Conservation (phyloP, 2,888 invertebrate species). For the Diachrysia chrysitis region DNA sequence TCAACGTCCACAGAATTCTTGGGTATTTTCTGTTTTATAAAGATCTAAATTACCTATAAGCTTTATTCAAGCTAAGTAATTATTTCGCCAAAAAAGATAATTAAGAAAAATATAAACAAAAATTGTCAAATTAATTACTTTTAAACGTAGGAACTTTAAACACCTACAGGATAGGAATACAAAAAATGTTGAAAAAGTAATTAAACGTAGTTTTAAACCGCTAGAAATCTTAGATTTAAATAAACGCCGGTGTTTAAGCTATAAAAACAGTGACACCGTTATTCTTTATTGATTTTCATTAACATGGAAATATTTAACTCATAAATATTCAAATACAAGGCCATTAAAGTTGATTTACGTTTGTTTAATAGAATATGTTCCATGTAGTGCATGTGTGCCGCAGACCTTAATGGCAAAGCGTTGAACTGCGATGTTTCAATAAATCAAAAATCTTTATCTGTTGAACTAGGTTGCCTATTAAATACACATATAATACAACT, state of each 20-base stretch:
- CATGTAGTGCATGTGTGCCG: background rate
- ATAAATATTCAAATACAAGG: background rate
- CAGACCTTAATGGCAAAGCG: background rate
- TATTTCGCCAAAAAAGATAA: no score
- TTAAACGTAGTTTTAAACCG: constrained; percentile 1
- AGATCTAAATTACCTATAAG: no score
- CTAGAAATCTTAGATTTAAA: background rate
- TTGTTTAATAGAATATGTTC: constrained; percentile 4
- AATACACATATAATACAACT: no score
- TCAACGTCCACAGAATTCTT: no score
- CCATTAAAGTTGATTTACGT: constrained; percentile 5
- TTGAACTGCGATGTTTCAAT: background rate
- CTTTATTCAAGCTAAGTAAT: no score
- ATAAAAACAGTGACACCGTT: background rate
- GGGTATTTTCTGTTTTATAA: no score
- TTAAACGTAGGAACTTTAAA: no score
- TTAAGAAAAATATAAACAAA: no score
- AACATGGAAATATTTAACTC: background rate
- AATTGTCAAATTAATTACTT: no score
- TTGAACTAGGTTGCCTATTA: background rate
- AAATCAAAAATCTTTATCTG: background rate
- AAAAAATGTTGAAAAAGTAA: background rate
- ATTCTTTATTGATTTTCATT: constrained; percentile 3
- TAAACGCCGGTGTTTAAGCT: background rate
- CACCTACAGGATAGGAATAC: background rate